phyloP scores from a whole-genome alignment of 2,888 invertebrate genomes.

The Meloe dianella region DNA sequence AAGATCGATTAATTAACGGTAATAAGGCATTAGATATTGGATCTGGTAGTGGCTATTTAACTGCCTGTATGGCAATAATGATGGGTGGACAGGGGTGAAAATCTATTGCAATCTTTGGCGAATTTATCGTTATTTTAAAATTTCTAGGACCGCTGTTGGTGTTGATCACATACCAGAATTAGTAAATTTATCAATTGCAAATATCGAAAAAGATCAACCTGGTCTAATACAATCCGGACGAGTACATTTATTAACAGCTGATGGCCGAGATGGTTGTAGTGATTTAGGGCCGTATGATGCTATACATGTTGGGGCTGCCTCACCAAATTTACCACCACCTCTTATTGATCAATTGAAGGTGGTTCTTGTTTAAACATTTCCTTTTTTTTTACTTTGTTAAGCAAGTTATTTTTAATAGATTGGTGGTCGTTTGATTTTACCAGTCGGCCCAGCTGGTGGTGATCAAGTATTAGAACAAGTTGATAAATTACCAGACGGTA shows the following conservation, averaged over 20 bases:
- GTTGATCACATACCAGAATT: conserved; percentile 91
- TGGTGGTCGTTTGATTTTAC: conserved; percentile 91
- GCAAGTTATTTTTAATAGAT: too few relatives aligned
- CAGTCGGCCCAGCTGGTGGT: conserved; percentile 85
- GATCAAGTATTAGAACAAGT: conserved; percentile 88
- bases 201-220: conserved; percentile 77
- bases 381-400: too few relatives aligned
- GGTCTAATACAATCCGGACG: conserved; percentile 71
- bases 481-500: conserved; percentile 85
- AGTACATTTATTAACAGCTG: conserved; percentile 81
- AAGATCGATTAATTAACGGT: conserved; percentile 77
- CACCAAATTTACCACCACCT: conserved; percentile 75
- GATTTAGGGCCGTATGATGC: conserved; percentile 85
- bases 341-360: conserved; percentile 85
- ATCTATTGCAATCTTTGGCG: too few relatives aligned
- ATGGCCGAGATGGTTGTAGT: conserved; percentile 82
- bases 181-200: conserved; percentile 74
- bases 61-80: conserved; percentile 89
- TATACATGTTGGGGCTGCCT: conserved; percentile 93
- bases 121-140: too few relatives aligned
- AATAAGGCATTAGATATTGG: conserved; percentile 88
- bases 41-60: conserved; percentile 92
- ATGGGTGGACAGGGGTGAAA: conserved; percentile 70
- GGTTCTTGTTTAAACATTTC: too few relatives aligned
- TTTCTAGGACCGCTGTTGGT: conserved; percentile 70